Base-by-base conservation (phyloP, 2,797 vertebrate genomes). In the Falco cherrug region DNA sequence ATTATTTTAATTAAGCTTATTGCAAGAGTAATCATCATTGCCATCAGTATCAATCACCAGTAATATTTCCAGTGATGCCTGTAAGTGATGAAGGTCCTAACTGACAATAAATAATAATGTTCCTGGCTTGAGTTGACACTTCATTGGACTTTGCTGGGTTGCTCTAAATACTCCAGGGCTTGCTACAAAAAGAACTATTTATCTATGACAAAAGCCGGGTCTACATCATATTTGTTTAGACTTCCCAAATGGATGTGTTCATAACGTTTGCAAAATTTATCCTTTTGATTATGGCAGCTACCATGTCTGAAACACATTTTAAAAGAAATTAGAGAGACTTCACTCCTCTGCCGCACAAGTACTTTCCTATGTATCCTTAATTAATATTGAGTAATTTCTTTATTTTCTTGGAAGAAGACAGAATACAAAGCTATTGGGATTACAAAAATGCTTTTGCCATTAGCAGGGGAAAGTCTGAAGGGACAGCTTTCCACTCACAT, bases 1-100 rank as follows among this genome's bases (percentile, higher is more conserved):
- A 98, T 99, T 99, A 98, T 98, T 99, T 99, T 98, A 99, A 99
- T 99, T 99, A 99, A 98, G 98, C 98, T 99, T 98, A 99, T 99
- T 99, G 99, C 98, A 99, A 99, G 98, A 99, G 98, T 98, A 98
- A 99, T 99, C 99, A 99, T 99, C 98, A 96, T 97, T 96, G 97
- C 97, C 78, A 76, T 98, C 98, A 98, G 98, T 98, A 99, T 99
- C 98, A 98, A 98, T 99, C 98, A 99, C 97, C 87, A 77, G 96
- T 95, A 54, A 98, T 97, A 97, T 98, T 99, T 98, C 97, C 97
- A 98, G 97, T 98, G 97, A 98, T 98, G 97, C 95, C 80, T 48
- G 29, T 97, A 98, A 98, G 86, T 97, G 97, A 98, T 97, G 97
- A 96, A 92, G 97, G 97, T 97, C 97, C 92, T 54, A 81, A 91